These are phyloP conservation scores for Aspidiotus rigidus DNA, from an alignment of 2,888 invertebrate genomes.

Conservation along the genomic window DNA sequence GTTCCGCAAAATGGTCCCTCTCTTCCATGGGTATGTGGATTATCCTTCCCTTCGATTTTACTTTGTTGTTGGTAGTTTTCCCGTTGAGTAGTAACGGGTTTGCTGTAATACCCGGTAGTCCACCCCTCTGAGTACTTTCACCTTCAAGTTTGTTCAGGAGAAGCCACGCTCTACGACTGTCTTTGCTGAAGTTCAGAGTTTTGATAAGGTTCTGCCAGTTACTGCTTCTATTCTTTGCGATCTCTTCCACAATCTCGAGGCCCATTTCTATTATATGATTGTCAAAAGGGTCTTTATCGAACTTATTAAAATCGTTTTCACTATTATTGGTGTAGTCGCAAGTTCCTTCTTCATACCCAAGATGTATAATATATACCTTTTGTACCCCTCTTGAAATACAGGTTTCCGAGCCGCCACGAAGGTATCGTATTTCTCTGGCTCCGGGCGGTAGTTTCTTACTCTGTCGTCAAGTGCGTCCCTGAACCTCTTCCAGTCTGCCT, in stretches of 20 bases:
- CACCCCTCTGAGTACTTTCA: conserved; percentile 1
- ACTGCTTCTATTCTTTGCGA: not conserved
- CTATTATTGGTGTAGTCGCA: not conserved
- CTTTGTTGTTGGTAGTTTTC: conserved; percentile 7
- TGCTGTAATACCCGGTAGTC: not conserved
- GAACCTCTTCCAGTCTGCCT: conserved; percentile 14
- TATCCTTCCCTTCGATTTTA: not conserved
- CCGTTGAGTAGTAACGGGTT: not conserved
- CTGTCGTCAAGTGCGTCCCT: not conserved
- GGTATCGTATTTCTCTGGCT: not conserved
- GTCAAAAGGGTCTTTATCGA: not conserved
- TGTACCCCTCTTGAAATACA: not conserved
- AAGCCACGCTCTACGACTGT: too few relatives aligned
- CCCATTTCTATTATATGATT: not conserved
- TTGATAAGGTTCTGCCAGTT: not conserved
- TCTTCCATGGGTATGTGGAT: too few relatives aligned
- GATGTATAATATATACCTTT: conserved; percentile 12
- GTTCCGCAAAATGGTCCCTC: not conserved
- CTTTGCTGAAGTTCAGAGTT: not conserved
- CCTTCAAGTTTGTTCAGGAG: not conserved
- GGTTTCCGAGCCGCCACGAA: not conserved
- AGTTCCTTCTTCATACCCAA: not conserved
- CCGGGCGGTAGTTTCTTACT: conserved; percentile 5
- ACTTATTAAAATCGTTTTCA: not conserved
- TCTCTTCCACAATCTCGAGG: not conserved